A percentile compares a stretch with the other conserved stretches of the same genome.
Evolutionary conservation across 1,140 invertebrate genomes (phyloP).

Genomic region (Holcopasites calliopsidis): DNA sequence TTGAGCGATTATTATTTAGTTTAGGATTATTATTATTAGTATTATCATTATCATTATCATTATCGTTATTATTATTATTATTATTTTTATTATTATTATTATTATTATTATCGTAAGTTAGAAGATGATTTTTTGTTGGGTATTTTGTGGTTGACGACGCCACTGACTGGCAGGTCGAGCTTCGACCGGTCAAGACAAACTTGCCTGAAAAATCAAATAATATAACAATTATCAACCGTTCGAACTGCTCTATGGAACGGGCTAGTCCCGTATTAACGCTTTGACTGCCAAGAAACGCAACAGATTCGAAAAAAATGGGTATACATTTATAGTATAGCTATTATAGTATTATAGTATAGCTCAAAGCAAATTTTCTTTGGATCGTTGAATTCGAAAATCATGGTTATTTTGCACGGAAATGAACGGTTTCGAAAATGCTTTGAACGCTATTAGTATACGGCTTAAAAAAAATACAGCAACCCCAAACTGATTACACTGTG

Average conservation of each 20-base stretch:
- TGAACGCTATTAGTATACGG: no score
- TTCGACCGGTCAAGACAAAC: conserved; percentile 77
- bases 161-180: conserved; percentile 78
- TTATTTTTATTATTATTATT: conserved; percentile 75
- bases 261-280: no score
- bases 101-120: conserved; percentile 79
- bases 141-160: conserved; percentile 78
- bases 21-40: conserved; percentile 77
- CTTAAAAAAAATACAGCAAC: no score
- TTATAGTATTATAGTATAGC: no score
- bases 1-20: conserved; percentile 76
- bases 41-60: conserved; percentile 77
- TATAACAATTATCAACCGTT: neutral
- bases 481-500: no score
- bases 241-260: neutral
- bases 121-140: conserved; percentile 78
- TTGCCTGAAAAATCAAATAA: conserved; percentile 72
- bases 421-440: no score
- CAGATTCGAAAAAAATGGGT: no score
- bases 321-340: no score
- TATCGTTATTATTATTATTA: conserved; percentile 31
- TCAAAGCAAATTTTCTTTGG: no score
- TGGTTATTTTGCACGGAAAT: no score
- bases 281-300: no score
- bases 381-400: no score